These are phyloP conservation scores for Nanorana parkeri DNA, from an alignment of 2,113 vertebrate species.

Conservation along the genomic window DNA sequence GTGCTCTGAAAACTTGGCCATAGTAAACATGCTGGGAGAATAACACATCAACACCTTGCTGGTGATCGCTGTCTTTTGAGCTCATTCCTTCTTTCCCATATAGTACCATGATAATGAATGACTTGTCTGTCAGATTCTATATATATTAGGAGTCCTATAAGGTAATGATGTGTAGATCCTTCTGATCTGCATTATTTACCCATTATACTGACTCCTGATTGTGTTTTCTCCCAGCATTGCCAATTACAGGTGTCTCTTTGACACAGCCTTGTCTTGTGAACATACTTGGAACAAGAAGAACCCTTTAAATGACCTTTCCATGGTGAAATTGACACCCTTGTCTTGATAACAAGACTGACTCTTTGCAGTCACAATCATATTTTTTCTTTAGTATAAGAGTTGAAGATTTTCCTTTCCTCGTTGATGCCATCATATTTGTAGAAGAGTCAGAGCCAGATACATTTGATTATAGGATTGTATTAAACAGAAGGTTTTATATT, in stretches of 20 bases:
- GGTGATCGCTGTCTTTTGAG: no score
- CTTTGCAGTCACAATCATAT: not conserved
- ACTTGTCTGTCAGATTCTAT: not conserved
- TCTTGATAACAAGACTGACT: constrained; percentile 20
- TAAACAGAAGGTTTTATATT: no score
- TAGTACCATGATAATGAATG: not conserved
- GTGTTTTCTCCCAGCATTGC: constrained; percentile 20
- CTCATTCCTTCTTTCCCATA: no score
- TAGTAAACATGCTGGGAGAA: no score
- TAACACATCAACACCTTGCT: no score
- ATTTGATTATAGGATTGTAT: no score
- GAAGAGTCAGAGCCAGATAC: not conserved
- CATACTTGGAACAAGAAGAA: constrained; percentile 30
- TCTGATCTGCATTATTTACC: constrained; percentile 39
- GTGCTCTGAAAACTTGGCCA: no score
- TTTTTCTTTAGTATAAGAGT: constrained; percentile 3
- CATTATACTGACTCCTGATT: constrained; percentile 31
- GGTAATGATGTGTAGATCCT: constrained; percentile 14
- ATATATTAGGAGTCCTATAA: not conserved
- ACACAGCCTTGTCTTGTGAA: constrained; percentile 19
- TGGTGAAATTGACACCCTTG: constrained; percentile 22
- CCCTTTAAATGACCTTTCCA: constrained; percentile 34
- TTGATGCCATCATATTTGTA: not conserved
- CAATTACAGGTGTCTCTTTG: constrained; percentile 37
- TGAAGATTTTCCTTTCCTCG: not conserved